These are phyloP conservation scores for Ichneumon xanthorius DNA, from an alignment of 2,888 invertebrate genomes.

Conservation along the genomic window DNA sequence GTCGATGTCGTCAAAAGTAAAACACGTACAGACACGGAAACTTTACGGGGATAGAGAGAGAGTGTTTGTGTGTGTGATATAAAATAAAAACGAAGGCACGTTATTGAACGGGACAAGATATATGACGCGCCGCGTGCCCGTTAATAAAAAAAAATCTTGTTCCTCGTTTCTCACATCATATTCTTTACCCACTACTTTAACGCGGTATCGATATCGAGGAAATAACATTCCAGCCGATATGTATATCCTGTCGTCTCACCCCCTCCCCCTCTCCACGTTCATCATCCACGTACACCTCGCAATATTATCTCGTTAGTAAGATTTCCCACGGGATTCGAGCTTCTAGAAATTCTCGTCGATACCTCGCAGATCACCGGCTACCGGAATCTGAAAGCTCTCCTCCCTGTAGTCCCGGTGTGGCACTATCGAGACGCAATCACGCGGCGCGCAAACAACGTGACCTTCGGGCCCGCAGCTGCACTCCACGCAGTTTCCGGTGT, in stretches of 20 bases:
- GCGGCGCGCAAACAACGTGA: slow-evolving; percentile 81
- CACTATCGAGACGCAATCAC: slow-evolving; percentile 80
- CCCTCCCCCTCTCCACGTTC: slow-evolving; percentile 29
- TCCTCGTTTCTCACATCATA: slow-evolving; percentile 21
- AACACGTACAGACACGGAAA: not conserved
- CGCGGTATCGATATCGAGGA: slow-evolving; percentile 22
- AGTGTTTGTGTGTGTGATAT: slow-evolving; percentile 14
- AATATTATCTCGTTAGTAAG: slow-evolving; percentile 53
- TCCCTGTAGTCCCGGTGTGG: slow-evolving; percentile 69
- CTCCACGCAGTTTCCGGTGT: slow-evolving; percentile 90
- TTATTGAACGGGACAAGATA: slow-evolving; percentile 66
- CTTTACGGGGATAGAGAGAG: not conserved
- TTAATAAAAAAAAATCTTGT: slow-evolving; percentile 41
- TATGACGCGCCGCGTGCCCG: slow-evolving; percentile 44
- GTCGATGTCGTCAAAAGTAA: slow-evolving; percentile 13
- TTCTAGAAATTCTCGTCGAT: slow-evolving; percentile 80
- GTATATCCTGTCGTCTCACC: slow-evolving; percentile 6
- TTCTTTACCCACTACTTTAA: slow-evolving; percentile 16
- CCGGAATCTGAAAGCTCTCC: slow-evolving; percentile 73
- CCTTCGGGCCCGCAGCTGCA: slow-evolving; percentile 88
- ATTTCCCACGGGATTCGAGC: slow-evolving; percentile 52
- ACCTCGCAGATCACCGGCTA: slow-evolving; percentile 77
- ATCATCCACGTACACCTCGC: slow-evolving; percentile 25
- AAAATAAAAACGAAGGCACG: slow-evolving; percentile 69
- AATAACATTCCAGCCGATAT: slow-evolving; percentile 40